phyloP scores from a whole-genome alignment of 2,113 vertebrate genomes.

The Cacatua alba region DNA sequence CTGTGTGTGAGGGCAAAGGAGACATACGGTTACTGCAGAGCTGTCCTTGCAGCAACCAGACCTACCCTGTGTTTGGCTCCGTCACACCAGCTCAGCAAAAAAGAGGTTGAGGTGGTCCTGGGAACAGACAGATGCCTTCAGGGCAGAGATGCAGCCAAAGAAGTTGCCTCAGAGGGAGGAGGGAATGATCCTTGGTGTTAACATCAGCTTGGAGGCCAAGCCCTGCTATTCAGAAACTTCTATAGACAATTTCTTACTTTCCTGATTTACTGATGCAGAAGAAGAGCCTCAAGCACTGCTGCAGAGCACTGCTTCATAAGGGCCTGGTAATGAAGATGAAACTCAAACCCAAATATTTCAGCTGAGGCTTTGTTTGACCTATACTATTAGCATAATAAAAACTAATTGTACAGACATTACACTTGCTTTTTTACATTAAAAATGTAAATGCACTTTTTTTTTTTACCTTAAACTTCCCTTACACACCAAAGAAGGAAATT shows the following conservation, averaged over 20 bases:
- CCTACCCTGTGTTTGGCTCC: accelerated
- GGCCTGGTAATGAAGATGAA: not conserved
- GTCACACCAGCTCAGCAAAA: not conserved
- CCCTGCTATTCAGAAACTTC: not conserved
- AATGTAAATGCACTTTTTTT: not conserved
- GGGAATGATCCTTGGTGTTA: not conserved
- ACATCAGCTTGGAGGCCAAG: not conserved
- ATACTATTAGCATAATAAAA: not conserved
- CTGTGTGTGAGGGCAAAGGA: accelerated
- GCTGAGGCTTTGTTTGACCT: not conserved
- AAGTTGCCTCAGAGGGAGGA: not conserved
- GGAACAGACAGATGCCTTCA: not conserved
- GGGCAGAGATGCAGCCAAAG: not conserved
- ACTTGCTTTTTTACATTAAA: not conserved
- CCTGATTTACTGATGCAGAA: not conserved
- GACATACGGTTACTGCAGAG: not conserved
- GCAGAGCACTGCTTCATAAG: not conserved
- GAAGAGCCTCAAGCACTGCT: not conserved
- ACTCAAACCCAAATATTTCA: not conserved
- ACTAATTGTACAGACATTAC: not conserved
- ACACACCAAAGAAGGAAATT: not conserved
- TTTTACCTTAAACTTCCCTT: not conserved
- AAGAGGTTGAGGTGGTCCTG: not conserved
- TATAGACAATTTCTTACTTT: not conserved
- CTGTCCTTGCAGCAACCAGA: not conserved